These are phyloP conservation scores for Aleiodes leptofemur DNA, from an alignment of 2,888 invertebrate species.

Conservation along the genomic window DNA sequence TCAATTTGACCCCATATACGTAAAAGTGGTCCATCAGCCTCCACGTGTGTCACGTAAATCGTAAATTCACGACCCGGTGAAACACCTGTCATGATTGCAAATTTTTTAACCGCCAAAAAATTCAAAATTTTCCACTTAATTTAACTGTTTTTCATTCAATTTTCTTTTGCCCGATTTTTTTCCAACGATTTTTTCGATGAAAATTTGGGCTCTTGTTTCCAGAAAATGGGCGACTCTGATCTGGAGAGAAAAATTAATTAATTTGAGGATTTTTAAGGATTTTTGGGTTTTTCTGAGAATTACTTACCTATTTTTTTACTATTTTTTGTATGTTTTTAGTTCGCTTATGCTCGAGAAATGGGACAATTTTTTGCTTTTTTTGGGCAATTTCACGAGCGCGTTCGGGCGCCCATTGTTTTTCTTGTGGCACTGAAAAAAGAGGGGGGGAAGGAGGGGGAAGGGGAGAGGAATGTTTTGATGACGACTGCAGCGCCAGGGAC, in stretches of 20 bases:
- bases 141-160: constrained; percentile 14
- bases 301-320: neutral
- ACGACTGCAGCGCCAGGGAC: constrained; percentile 9
- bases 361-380: too few species aligned
- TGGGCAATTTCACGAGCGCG: neutral
- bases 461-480: constrained; percentile 12
- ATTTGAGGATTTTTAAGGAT: too few species aligned
- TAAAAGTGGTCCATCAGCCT: constrained; percentile 82
- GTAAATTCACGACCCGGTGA: constrained; percentile 51
- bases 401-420: constrained; percentile 29
- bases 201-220: too few species aligned
- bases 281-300: neutral
- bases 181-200: too few species aligned
- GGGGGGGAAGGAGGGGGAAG: neutral
- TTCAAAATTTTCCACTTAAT: too few species aligned
- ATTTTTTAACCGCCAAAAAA: neutral
- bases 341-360: too few species aligned
- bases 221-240: too few species aligned
- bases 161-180: constrained; percentile 2
- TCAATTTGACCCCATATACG: constrained; percentile 85
- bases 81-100: constrained; percentile 51
- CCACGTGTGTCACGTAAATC: constrained; percentile 82
- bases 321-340: neutral
- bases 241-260: neutral
- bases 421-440: neutral